Percentiles rank a stretch among this genome's conserved stretches.
phyloP scores from a whole-genome alignment of 2,797 vertebrate species.

The Schizopygopsis pylzovi region DNA sequence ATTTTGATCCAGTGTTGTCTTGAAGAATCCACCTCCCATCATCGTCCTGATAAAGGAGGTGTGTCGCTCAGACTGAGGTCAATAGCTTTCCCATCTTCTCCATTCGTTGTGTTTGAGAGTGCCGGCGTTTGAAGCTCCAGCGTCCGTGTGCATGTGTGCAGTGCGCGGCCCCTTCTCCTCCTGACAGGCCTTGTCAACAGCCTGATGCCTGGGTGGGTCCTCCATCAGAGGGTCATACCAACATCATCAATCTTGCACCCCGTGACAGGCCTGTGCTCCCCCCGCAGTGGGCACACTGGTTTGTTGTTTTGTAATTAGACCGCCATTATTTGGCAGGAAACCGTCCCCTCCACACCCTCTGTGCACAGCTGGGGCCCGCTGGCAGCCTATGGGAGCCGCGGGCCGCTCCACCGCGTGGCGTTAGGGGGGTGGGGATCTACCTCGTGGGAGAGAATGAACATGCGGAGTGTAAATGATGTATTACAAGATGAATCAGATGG shows the following conservation, averaged over 20 bases:
- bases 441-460: slow-evolving; percentile 42
- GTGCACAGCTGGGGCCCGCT: slow-evolving; percentile 72
- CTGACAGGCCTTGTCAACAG: slow-evolving; percentile 76
- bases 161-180: slow-evolving; percentile 56
- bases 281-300: slow-evolving; percentile 79
- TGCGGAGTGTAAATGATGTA: slow-evolving; percentile 40
- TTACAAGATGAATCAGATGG: slow-evolving; percentile 53
- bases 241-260: slow-evolving; percentile 86
- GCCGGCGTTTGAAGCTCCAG: slow-evolving; percentile 37
- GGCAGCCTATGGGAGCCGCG: slow-evolving; percentile 61
- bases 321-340: slow-evolving; percentile 83
- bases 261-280: slow-evolving; percentile 75
- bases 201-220: slow-evolving; percentile 78
- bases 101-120: slow-evolving; percentile 19
- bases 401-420: slow-evolving; percentile 26
- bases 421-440: slow-evolving; percentile 36
- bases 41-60: background rate
- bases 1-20: background rate
- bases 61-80: background rate
- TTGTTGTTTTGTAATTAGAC: slow-evolving; percentile 90
- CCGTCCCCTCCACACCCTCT: slow-evolving; percentile 71
- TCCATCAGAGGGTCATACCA: slow-evolving; percentile 82
- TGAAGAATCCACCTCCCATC: background rate
- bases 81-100: slow-evolving; percentile 23
- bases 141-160: slow-evolving; percentile 28